Percentiles rank a stretch among this genome's conserved stretches.
phyloP scores from a whole-genome alignment of 2,888 invertebrate genomes.

The Lithophane socia region DNA sequence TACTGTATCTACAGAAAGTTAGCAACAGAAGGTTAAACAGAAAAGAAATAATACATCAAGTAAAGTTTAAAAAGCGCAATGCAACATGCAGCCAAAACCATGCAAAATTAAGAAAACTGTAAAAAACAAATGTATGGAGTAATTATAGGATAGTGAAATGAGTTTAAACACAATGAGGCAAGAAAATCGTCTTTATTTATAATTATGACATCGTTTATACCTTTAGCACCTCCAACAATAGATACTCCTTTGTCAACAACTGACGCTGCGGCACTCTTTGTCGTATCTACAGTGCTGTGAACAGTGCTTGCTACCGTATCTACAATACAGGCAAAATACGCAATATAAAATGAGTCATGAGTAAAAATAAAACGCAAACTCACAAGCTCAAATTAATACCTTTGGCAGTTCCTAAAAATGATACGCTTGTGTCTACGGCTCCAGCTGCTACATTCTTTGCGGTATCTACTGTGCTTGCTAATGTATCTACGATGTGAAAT shows the following conservation, averaged over 20 bases:
- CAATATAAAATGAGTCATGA: constrained; percentile 34
- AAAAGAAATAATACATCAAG: constrained; percentile 36
- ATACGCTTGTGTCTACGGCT: constrained; percentile 74
- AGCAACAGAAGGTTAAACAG: constrained; percentile 57
- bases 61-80: constrained; percentile 28
- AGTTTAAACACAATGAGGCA: constrained; percentile 45
- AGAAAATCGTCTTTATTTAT: constrained; percentile 46
- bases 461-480: constrained; percentile 76
- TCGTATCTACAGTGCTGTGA: constrained; percentile 77
- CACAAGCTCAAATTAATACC: constrained; percentile 63
- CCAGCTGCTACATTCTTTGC: constrained; percentile 74
- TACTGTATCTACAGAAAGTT: constrained; percentile 78
- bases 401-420: constrained; percentile 77
- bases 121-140: constrained; percentile 29
- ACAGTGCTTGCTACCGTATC: constrained; percentile 77
- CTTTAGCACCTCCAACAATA: constrained; percentile 77
- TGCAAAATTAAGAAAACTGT: constrained; percentile 26
- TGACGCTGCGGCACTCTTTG: constrained; percentile 75
- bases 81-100: constrained; percentile 69
- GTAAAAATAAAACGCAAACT: constrained; percentile 29
- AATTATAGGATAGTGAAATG: constrained; percentile 44
- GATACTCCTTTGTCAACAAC: constrained; percentile 76
- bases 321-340: constrained; percentile 70
- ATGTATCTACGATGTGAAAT: constrained; percentile 72
- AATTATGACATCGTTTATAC: constrained; percentile 57